Conservation (phyloP, 2,113 vertebrate genomes). For the Anhinga rufa region DNA sequence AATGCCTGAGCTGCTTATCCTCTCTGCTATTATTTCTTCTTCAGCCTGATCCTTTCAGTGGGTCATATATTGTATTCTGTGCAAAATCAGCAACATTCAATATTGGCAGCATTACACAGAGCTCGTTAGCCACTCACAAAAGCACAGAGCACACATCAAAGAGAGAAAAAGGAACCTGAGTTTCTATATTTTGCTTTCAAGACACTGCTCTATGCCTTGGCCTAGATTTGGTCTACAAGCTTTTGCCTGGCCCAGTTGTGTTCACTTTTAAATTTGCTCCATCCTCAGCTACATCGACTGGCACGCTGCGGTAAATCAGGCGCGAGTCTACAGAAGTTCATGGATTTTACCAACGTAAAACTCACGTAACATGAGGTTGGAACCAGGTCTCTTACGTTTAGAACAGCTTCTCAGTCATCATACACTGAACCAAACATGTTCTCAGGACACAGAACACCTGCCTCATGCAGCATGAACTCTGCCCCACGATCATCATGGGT, state of each 20-base stretch:
- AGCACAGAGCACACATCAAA: constrained; percentile 49
- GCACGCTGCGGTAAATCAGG: neutral
- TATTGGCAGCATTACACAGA: constrained; percentile 24
- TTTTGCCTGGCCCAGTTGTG: neutral
- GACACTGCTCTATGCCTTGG: neutral
- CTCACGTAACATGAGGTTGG: neutral
- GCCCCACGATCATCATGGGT: neutral
- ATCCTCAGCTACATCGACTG: neutral
- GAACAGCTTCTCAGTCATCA: neutral
- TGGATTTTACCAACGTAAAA: neutral
- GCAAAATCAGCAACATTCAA: constrained; percentile 41
- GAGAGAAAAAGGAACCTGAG: constrained; percentile 2
- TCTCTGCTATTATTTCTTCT: constrained; percentile 6
- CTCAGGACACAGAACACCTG: neutral
- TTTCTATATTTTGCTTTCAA: constrained; percentile 33
- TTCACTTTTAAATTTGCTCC: neutral
- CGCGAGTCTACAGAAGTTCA: neutral
- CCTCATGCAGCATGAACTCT: neutral
- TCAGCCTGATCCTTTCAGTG: neutral
- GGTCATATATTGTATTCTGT: neutral
- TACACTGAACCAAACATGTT: neutral
- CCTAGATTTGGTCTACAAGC: constrained; percentile 32
- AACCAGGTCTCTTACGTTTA: neutral
- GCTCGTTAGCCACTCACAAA: constrained; percentile 44
- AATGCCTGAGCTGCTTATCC: constrained; percentile 1